phyloP scores from a whole-genome alignment of 1,140 invertebrate species.

The Maniola jurtina region DNA sequence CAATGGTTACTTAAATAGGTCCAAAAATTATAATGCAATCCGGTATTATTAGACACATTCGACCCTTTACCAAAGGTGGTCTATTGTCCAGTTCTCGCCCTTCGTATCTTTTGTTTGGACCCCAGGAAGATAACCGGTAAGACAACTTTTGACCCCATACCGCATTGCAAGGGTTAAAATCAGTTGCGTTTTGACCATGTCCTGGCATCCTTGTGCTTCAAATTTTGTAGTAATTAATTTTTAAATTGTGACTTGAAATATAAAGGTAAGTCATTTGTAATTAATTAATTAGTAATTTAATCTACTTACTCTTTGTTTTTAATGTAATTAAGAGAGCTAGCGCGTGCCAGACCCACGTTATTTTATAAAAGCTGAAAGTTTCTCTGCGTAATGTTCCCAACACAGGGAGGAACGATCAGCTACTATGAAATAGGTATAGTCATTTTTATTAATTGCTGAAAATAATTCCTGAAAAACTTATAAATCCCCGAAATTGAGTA shows the following conservation, averaged over 20 bases:
- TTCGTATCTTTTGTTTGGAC: constrained; percentile 52
- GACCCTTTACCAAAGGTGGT: constrained; percentile 49
- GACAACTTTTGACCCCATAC: constrained; percentile 70
- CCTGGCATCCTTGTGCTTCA: constrained; percentile 23
- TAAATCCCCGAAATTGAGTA: background rate
- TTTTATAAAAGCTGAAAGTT: no score
- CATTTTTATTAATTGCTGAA: no score
- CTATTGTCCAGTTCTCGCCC: constrained; percentile 70
- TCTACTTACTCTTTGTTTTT: no score
- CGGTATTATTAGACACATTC: constrained; percentile 57
- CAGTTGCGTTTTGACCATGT: constrained; percentile 67
- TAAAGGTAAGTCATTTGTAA: constrained; percentile 9
- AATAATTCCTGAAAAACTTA: background rate
- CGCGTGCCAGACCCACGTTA: no score
- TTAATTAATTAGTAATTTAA: no score
- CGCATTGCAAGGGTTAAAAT: constrained; percentile 55
- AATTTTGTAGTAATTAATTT: background rate
- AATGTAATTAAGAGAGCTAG: no score
- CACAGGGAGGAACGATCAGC: no score
- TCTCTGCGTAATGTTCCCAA: no score
- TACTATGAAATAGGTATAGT: no score
- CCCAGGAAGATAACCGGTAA: constrained; percentile 75
- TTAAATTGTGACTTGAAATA: background rate
- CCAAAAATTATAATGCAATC: constrained; percentile 75
- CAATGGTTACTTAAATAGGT: constrained; percentile 77